Evolutionary conservation across 2,888 invertebrate genomes (phyloP), one percentile per base, ranked within the genome.

Genomic region (Aphrophora alni): DNA sequence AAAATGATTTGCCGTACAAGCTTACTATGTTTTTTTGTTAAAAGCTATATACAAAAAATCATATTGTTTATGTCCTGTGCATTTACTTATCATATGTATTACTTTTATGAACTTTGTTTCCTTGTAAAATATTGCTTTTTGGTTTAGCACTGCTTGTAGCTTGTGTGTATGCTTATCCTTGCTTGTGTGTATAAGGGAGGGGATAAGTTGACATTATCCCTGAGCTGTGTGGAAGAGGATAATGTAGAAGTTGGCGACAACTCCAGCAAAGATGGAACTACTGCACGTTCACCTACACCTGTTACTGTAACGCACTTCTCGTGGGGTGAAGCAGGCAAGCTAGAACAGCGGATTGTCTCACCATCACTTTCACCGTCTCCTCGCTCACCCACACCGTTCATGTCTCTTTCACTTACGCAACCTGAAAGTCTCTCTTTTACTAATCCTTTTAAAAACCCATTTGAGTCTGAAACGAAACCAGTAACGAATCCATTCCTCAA

Each of bases 291-390:
- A 0, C 85, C 85, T 44, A 89, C 90, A 0, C 90, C 92, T 2
- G 92, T 93, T 25, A 92, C 93, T 0, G 92, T 93, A 10, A 93
- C 93, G 2, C 91, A 90, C 86, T 91, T 91, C 85, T 89, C 90
- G 12, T 87, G 89, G 87, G 89, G 89, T 82, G 89, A 89, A 83
- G 89, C 89, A 87, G 90, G 90, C 3, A 89, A 89, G 85, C 88
- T 90, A 77, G 90, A 90, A 83, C 90, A 89, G 83, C 83, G 85
- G 17, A 83, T 85, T 0, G 81, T 85, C 44, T 81, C 85, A 82
- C 82, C 84, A 83, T 80, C 83, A 83, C 83, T 85, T 78, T 84
- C 84, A 72, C 84, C 85, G 17, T 82, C 84, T 10, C 82, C 83
- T 21, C 80, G 81, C 17, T 84, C 84, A 33, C 82, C 83, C 74